Evolutionary conservation across 2,113 vertebrate genomes (phyloP).

Genomic region (Archocentrus centrarchus): DNA sequence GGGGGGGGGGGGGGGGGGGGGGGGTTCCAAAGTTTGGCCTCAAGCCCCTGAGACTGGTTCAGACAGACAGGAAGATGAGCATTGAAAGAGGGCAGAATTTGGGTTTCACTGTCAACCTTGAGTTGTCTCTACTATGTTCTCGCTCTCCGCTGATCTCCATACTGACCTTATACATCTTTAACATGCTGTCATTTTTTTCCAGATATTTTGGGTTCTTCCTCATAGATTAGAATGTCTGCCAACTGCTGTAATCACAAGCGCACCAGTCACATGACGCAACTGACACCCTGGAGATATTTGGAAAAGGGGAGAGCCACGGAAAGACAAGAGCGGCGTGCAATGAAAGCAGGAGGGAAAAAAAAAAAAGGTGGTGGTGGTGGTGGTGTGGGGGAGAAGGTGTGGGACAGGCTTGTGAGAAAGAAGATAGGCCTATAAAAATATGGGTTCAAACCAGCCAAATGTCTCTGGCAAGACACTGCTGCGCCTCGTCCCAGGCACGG

Average conservation of each 20-base stretch:
- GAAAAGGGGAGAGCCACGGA: constrained; percentile 50
- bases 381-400: constrained; percentile 38
- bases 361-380: neutral
- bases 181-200: constrained; percentile 45
- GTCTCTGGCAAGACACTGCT: constrained; percentile 72
- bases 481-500: constrained; percentile 68
- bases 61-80: constrained; percentile 14
- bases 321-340: constrained; percentile 46
- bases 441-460: constrained; percentile 70
- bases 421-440: constrained; percentile 68
- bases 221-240: constrained; percentile 51
- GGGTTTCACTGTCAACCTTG: constrained; percentile 7
- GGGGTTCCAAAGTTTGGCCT: constrained; percentile 52
- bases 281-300: constrained; percentile 75
- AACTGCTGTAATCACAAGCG: constrained; percentile 71
- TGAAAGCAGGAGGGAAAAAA: constrained; percentile 40
- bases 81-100: constrained; percentile 8
- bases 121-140: neutral
- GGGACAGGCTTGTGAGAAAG: constrained; percentile 63
- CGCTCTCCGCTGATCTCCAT: constrained; percentile 1
- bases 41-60: constrained; percentile 34
- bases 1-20: neutral
- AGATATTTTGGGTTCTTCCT: constrained; percentile 55
- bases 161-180: constrained; percentile 39
- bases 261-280: constrained; percentile 77